Conservation (phyloP, 2,888 invertebrate genomes). For the Agapostemon virescens region DNA sequence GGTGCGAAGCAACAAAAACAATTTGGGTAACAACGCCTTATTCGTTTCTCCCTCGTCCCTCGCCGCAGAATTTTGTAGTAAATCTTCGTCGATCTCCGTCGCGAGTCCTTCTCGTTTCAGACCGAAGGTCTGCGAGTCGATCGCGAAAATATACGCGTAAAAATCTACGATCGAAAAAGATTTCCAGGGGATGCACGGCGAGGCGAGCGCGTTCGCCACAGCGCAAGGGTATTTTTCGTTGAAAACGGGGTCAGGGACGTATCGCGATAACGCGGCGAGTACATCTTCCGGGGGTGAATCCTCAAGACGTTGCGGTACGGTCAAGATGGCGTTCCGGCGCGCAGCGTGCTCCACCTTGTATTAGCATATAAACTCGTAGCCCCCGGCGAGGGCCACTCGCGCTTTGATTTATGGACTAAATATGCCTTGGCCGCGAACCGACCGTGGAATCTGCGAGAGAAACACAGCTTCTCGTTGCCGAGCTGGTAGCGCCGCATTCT, state of each 20-base stretch:
- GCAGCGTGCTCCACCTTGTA: conserved; percentile 77
- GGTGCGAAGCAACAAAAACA: too few species aligned
- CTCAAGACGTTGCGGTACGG: conserved; percentile 72
- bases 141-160: background rate
- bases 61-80: too few species aligned
- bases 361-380: conserved; percentile 79
- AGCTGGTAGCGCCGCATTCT: conserved; percentile 27
- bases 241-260: conserved; percentile 15
- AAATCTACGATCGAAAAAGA: background rate
- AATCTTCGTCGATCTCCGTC: too few species aligned
- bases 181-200: background rate
- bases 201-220: background rate
- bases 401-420: conserved; percentile 80
- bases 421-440: conserved; percentile 75
- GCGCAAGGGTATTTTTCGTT: conserved; percentile 1
- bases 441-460: conserved; percentile 54
- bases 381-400: conserved; percentile 73
- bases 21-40: too few species aligned
- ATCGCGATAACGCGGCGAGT: conserved; percentile 35
- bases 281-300: conserved; percentile 48
- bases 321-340: conserved; percentile 73
- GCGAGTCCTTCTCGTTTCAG: too few species aligned
- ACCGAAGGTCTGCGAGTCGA: too few species aligned
- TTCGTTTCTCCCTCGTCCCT: too few species aligned
- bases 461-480: conserved; percentile 60